phyloP scores from a whole-genome alignment of 30 jellyfish, hydroid and myxozoan genomes.

The Phacellophora camtschatica region DNA sequence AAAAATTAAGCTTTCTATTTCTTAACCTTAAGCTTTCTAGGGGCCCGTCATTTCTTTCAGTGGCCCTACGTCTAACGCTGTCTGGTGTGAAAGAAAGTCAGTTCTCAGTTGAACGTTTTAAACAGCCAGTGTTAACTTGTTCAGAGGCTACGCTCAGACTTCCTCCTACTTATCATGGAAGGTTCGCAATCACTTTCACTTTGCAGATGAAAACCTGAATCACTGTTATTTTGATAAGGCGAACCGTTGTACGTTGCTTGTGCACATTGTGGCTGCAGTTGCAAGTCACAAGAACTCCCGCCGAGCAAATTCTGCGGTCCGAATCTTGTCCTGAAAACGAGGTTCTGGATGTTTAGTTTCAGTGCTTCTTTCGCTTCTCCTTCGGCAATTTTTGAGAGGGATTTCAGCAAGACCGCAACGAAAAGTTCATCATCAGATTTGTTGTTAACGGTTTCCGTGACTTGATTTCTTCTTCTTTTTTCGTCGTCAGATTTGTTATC shows the following conservation, averaged over 20 bases:
- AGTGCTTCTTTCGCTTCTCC: constrained; percentile 84
- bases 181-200: constrained; percentile 33
- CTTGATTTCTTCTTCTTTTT: constrained; percentile 2
- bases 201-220: not conserved
- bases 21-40: too few relatives aligned
- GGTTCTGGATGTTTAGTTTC: constrained; percentile 79
- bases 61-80: too few relatives aligned
- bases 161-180: constrained; percentile 6
- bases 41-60: too few relatives aligned
- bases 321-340: constrained; percentile 74
- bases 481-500: too few relatives aligned
- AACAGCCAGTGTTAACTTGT: too few relatives aligned
- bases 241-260: not conserved
- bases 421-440: constrained; percentile 75
- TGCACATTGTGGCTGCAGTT: not conserved
- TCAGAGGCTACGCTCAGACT: too few relatives aligned
- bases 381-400: constrained; percentile 66
- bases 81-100: too few relatives aligned
- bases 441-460: not conserved
- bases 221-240: not conserved
- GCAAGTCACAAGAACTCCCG: not conserved
- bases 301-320: not conserved
- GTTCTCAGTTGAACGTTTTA: too few relatives aligned
- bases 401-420: constrained; percentile 36
- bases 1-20: too few relatives aligned